phyloP scores from a whole-genome alignment of 2,888 invertebrate genomes.

The Dinocampus coccinellae region DNA sequence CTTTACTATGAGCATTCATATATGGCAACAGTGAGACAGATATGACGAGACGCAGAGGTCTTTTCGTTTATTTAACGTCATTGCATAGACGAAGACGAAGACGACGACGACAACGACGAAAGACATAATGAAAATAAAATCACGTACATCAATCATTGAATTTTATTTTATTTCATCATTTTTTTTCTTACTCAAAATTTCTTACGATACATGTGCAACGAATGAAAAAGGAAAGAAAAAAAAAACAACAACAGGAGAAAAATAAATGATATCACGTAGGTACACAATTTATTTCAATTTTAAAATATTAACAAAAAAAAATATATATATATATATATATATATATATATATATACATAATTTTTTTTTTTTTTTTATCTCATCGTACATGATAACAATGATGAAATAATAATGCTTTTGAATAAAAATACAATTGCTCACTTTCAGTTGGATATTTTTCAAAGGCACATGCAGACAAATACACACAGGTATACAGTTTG shows the following conservation, averaged over 20 bases:
- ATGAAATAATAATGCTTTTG: slow-evolving; percentile 1
- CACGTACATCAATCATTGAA: slow-evolving; percentile 29
- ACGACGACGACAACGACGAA: neutral
- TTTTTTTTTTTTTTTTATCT: neutral
- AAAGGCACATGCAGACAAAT: neutral
- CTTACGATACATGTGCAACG: neutral
- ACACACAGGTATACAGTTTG: no score
- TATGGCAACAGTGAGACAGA: slow-evolving; percentile 18
- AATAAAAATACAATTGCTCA: slow-evolving; percentile 21
- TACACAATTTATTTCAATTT: neutral
- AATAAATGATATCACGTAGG: neutral
- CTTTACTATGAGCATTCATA: neutral
- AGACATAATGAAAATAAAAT: slow-evolving; percentile 26
- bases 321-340: neutral
- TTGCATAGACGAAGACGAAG: neutral
- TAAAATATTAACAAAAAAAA: no score
- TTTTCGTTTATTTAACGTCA: slow-evolving; percentile 25
- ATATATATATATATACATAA: neutral
- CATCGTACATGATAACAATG: neutral
- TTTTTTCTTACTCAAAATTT: no score
- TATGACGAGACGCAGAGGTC: slow-evolving; percentile 19
- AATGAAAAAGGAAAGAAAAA: neutral
- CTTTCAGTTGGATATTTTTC: neutral
- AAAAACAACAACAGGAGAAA: no score
- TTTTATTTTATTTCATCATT: slow-evolving; percentile 18